Evolutionary conservation across 2,888 invertebrate species (phyloP).

Genomic region (Cryptocephalus primarius): DNA sequence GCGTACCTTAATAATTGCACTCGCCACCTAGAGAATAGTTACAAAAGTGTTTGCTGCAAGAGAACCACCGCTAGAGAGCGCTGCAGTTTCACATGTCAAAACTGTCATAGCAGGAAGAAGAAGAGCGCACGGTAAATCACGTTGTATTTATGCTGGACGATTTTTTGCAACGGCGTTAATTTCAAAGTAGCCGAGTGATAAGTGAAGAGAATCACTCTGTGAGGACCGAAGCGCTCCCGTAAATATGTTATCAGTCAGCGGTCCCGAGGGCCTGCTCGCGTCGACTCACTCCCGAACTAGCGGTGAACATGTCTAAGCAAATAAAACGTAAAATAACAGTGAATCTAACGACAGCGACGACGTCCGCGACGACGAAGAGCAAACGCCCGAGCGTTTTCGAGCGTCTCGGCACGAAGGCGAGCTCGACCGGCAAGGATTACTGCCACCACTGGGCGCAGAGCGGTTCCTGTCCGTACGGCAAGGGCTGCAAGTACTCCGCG

Average conservation of each 20-base stretch:
- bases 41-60: too few species aligned
- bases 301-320: constrained; percentile 50
- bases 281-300: constrained; percentile 34
- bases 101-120: too few species aligned
- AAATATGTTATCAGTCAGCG: background rate
- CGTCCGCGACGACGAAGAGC: constrained; percentile 43
- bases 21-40: too few species aligned
- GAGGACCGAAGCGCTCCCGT: too few species aligned
- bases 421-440: constrained; percentile 42
- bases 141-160: too few species aligned
- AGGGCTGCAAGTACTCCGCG: constrained; percentile 64
- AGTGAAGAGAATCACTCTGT: too few species aligned
- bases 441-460: constrained; percentile 69
- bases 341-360: constrained; percentile 40
- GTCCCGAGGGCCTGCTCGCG: constrained; percentile 14
- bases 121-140: too few species aligned
- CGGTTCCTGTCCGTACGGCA: constrained; percentile 68
- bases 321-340: constrained; percentile 69
- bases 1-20: too few species aligned
- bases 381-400: constrained; percentile 76
- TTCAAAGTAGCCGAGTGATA: too few species aligned
- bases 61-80: too few species aligned
- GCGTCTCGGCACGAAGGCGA: constrained; percentile 66
- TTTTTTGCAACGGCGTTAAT: too few species aligned
- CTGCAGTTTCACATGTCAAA: too few species aligned